Conservation (phyloP, 2,113 vertebrate species). For the Silurus glanis region DNA sequence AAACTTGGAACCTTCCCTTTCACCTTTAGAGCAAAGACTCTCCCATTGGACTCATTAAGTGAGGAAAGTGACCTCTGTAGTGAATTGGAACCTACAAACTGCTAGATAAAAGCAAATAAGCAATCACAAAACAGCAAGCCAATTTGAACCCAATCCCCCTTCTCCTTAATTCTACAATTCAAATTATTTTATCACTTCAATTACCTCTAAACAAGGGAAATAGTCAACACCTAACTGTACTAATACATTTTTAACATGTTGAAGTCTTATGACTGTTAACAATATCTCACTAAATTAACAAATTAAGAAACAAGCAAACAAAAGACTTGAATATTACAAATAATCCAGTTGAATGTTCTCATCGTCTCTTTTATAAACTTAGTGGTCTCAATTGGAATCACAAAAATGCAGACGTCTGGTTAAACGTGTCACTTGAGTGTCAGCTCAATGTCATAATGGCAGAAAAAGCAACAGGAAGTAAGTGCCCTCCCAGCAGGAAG, state of each 20-base stretch:
- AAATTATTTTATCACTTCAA: not conserved
- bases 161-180: conserved; percentile 11
- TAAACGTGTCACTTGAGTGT: conserved; percentile 23
- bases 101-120: conserved; percentile 56
- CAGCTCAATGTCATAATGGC: conserved; percentile 36
- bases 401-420: conserved; percentile 15
- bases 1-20: conserved; percentile 50
- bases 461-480: conserved; percentile 45
- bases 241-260: not conserved
- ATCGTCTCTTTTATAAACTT: not conserved
- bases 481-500: conserved; percentile 53
- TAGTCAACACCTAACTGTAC: not conserved
- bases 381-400: not conserved
- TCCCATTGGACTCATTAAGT: conserved; percentile 67
- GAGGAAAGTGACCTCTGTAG: conserved; percentile 60
- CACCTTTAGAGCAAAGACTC: conserved; percentile 52
- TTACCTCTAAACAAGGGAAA: not conserved
- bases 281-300: not conserved
- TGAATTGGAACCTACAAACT: conserved; percentile 50
- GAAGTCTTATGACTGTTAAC: not conserved
- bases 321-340: not conserved
- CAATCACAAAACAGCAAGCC: conserved; percentile 58
- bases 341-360: not conserved
- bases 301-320: not conserved
- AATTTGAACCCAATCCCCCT: conserved; percentile 29